Percentiles rank a stretch among this genome's conserved stretches.
These are phyloP conservation scores for Idris sp. DNA, from an alignment of 1,140 invertebrate genomes.

Conservation along the genomic window DNA sequence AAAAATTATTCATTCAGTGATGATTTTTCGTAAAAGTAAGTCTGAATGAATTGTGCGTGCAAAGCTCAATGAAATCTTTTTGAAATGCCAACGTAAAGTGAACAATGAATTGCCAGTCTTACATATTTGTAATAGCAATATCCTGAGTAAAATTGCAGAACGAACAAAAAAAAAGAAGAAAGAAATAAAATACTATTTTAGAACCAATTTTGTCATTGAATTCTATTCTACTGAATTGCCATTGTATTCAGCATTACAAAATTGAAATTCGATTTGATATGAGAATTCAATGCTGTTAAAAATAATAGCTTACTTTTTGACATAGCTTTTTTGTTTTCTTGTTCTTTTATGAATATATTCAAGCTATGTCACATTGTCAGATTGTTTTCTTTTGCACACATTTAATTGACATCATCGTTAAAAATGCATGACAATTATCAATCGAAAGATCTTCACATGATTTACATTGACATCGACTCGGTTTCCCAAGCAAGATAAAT, in stretches of 20 bases:
- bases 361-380: too few relatives aligned
- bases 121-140: slow-evolving; percentile 5
- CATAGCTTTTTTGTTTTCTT: too few relatives aligned
- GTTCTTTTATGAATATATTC: too few relatives aligned
- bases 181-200: too few relatives aligned
- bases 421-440: slow-evolving; percentile 32
- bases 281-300: too few relatives aligned
- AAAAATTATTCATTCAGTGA: background rate
- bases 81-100: slow-evolving; percentile 4
- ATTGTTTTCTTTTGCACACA: background rate
- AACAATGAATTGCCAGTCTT: slow-evolving; percentile 12
- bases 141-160: background rate
- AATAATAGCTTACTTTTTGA: too few relatives aligned
- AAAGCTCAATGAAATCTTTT: slow-evolving; percentile 16
- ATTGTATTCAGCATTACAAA: too few relatives aligned
- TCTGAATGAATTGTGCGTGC: background rate
- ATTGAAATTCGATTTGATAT: too few relatives aligned
- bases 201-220: too few relatives aligned
- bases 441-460: slow-evolving; percentile 22
- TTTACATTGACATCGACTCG: slow-evolving; percentile 12
- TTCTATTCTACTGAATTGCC: too few relatives aligned
- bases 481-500: slow-evolving; percentile 21
- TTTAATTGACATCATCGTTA: slow-evolving; percentile 11
- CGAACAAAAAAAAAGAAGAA: background rate
- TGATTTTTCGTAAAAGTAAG: too few relatives aligned